Percentiles rank a stretch among this genome's conserved stretches.
phyloP scores from a whole-genome alignment of 2,888 invertebrate species.

The Cosmopolites sordidus region DNA sequence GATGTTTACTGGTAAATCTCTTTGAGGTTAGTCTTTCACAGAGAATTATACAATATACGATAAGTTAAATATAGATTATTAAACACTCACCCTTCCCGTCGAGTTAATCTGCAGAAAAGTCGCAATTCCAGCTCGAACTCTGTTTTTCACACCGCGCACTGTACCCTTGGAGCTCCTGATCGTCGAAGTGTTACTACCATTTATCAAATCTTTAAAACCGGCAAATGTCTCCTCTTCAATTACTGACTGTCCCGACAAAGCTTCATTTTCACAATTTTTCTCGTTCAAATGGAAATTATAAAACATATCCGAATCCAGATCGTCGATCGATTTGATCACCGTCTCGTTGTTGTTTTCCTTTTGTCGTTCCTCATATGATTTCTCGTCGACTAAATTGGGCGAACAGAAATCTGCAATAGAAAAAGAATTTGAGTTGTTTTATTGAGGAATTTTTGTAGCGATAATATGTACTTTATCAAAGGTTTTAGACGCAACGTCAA shows the following conservation, averaged over 20 bases:
- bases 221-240: conserved; percentile 67
- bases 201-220: conserved; percentile 69
- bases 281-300: conserved; percentile 82
- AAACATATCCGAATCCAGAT: conserved; percentile 68
- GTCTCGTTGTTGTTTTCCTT: conserved; percentile 49
- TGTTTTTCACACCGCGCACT: conserved; percentile 89
- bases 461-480: too few relatives aligned
- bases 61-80: too few relatives aligned
- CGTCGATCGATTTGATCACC: conserved; percentile 42
- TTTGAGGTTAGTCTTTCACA: too few relatives aligned
- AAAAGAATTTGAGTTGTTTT: too few relatives aligned
- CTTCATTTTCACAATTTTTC: conserved; percentile 52
- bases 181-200: conserved; percentile 65
- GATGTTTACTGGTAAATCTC: too few relatives aligned
- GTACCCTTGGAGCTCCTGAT: conserved; percentile 90
- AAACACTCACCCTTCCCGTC: conserved; percentile 76
- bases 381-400: conserved; percentile 53
- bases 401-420: not conserved
- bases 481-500: too few relatives aligned
- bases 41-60: too few relatives aligned
- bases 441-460: too few relatives aligned
- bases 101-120: conserved; percentile 80
- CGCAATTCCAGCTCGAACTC: conserved; percentile 90
- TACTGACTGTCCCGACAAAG: conserved; percentile 43
- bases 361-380: conserved; percentile 63